Conservation (phyloP, 2,888 invertebrate species). For the Odontothrips loti region DNA sequence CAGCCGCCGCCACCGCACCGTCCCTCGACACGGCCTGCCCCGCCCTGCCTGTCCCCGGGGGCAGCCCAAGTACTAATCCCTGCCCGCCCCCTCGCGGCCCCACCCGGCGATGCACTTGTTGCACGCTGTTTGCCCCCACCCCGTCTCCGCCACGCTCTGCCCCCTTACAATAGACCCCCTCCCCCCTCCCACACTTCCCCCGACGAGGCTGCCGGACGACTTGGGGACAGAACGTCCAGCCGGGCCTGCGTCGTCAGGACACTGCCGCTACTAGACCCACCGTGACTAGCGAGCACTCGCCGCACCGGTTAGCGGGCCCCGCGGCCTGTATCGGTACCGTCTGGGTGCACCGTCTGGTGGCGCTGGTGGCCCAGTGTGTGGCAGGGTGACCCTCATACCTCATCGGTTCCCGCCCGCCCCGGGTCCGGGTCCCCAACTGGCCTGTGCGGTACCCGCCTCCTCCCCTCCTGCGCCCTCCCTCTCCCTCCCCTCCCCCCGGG, state of each 20-base stretch:
- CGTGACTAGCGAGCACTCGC: no score
- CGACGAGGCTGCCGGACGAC: no score
- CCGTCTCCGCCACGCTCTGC: no score
- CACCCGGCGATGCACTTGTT: constrained; percentile 8
- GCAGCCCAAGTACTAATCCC: constrained; percentile 11
- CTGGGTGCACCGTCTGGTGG: no score
- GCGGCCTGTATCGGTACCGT: no score
- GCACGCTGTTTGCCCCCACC: background rate
- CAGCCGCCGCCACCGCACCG: background rate
- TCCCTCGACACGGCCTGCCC: background rate
- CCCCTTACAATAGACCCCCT: no score
- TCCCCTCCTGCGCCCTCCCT: background rate
- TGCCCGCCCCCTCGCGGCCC: background rate
- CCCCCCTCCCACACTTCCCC: no score
- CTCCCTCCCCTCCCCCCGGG: background rate
- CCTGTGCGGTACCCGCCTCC: background rate
- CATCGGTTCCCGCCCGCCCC: background rate
- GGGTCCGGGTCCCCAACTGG: background rate
- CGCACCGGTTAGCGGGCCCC: no score
- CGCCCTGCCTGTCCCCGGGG: background rate
- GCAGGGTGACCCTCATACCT: background rate
- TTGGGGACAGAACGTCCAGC: no score
- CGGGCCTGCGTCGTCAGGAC: no score
- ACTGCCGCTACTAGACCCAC: no score
- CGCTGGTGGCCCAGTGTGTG: background rate